A percentile compares a stretch with the other conserved stretches of the same genome.
Evolutionary conservation across 2,888 invertebrate genomes (phyloP).

Genomic region (Punctoribates punctum): DNA sequence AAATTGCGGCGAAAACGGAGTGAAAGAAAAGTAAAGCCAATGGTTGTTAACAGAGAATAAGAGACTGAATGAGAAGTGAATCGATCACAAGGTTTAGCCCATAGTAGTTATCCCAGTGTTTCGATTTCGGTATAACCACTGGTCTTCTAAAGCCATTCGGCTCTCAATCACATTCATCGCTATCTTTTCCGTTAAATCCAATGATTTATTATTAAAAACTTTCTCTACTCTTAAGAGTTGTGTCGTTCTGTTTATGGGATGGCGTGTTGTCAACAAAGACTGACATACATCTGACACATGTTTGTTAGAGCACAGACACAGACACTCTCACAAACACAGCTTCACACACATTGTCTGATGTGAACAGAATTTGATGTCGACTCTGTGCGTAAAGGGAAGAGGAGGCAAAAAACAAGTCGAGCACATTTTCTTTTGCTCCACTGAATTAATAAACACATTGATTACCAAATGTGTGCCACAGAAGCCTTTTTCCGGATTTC

Average conservation of each 20-base stretch:
- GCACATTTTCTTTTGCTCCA: background rate
- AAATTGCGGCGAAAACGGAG: background rate
- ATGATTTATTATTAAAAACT: conserved; percentile 19
- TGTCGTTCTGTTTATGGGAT: background rate
- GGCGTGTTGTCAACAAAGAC: conserved; percentile 4
- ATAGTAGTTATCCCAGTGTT: too few relatives aligned
- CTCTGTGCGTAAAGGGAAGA: too few relatives aligned
- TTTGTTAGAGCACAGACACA: background rate
- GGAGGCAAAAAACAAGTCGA: background rate
- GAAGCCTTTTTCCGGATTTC: too few relatives aligned
- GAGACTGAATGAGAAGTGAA: background rate
- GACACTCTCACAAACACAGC: too few relatives aligned
- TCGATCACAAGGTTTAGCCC: background rate
- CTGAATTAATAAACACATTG: background rate
- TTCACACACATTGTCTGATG: too few relatives aligned
- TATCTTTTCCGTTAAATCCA: conserved; percentile 11
- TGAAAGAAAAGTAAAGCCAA: background rate
- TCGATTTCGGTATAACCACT: background rate
- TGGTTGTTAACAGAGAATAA: background rate
- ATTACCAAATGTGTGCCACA: background rate
- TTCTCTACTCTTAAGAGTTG: background rate
- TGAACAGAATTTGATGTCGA: too few relatives aligned
- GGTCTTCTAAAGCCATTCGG: background rate
- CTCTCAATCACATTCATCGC: background rate
- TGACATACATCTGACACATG: background rate